Evolutionary conservation across 2,113 vertebrate genomes (phyloP), one percentile per base, ranked within the genome.

Genomic region (Crotophaga sulcirostris): DNA sequence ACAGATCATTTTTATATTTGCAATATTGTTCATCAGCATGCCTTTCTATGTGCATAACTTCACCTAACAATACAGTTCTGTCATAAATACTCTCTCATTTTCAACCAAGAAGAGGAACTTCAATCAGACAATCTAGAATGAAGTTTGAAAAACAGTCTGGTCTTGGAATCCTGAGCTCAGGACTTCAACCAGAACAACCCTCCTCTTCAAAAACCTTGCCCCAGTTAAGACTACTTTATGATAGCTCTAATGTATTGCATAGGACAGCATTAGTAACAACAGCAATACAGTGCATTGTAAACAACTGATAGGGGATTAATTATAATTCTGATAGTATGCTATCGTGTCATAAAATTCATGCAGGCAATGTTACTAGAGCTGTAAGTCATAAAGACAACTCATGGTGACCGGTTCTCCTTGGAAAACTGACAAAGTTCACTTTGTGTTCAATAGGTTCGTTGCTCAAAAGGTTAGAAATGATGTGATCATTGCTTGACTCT

Each of bases 341-440:
- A 97, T 84, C 96, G 85, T 87, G 87, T 81, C 85, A 82, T 59
- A 78, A 96, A 97, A 95, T 96, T 80, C 92, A 96, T 89, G 85
- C 63, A 68, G 69, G 58, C 84, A 95, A 90, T 81, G 85, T 94
- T 96, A 93, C 81, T 96, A 79, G 81, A 69, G 18, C 66, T 94
- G 23, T 93, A 97, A 97, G 93, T 96, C 94, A 92, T 93, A 89
- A 95, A 90, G 93, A 97, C 10, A 20, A 96, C 74, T 96, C 87
- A 90, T 40, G 87, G 59, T 69, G 80, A 89, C 75, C 19, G 59
- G n/a, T 69, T 96, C 76, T 96, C 94, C 92, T 96, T 90, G 73
- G 59, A 93, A 97, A 96, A 87, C 47, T 82, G 87, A 67, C n/a
- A 73, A 89, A 60, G 66, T 81, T 76, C 54, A 91, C 95, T 94